Percentiles rank a stretch among this genome's conserved stretches.
These are phyloP conservation scores for Sebastes schlegelii DNA, from an alignment of 2,113 vertebrate genomes.

Conservation along the genomic window DNA sequence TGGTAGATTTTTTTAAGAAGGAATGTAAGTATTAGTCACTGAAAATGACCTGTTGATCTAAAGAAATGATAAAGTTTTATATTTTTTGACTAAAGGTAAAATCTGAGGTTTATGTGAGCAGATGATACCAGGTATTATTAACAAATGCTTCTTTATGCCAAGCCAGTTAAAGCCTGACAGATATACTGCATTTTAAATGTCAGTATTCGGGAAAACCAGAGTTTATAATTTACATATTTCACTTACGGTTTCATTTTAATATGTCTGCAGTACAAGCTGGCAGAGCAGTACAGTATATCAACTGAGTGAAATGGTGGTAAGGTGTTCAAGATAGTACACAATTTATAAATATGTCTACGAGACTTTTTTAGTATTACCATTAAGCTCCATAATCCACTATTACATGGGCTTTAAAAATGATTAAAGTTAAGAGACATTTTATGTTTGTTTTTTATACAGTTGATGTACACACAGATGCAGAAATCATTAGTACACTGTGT, in stretches of 20 bases:
- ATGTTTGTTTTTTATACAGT: neutral
- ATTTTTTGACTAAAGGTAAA: neutral
- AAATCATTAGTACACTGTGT: neutral
- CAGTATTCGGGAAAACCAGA: neutral
- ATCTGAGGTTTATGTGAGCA: too few species aligned
- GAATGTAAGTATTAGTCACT: neutral
- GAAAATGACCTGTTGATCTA: neutral
- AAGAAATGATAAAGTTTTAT: neutral
- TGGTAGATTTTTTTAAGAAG: neutral
- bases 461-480: neutral
- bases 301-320: neutral
- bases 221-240: too few species aligned
- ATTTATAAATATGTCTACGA: neutral
- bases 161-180: neutral
- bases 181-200: conserved; percentile 8
- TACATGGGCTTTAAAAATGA: neutral
- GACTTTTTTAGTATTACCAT: neutral
- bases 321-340: neutral
- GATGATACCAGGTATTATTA: neutral
- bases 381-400: neutral
- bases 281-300: neutral
- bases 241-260: too few species aligned
- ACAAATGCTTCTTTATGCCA: conserved; percentile 4
- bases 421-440: too few species aligned
- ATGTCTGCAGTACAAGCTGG: too few species aligned